Conservation (phyloP, 2,113 vertebrate species). For the Nothoprocta pentlandii region DNA sequence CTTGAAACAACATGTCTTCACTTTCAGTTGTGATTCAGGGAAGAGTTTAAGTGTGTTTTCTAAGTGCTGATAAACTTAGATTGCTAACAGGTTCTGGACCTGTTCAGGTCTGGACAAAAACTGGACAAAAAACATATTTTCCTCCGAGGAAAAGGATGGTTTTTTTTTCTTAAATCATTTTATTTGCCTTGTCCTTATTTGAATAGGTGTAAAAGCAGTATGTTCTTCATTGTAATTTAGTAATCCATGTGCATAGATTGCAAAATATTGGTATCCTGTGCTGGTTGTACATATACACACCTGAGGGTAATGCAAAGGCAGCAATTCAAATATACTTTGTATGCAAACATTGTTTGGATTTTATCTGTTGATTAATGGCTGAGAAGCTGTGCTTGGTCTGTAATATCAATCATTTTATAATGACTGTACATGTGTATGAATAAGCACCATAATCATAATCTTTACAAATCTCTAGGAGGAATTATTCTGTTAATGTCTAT, state of each 20-base stretch:
- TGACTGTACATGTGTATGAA: background rate
- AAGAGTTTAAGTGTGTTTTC: background rate
- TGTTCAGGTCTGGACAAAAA: too few species aligned
- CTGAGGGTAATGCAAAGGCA: conserved; percentile 83
- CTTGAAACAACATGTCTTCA: background rate
- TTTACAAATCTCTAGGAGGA: conserved; percentile 19
- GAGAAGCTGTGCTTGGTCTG: conserved; percentile 24
- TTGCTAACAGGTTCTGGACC: background rate
- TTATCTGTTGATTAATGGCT: conserved; percentile 50
- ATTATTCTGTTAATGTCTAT: background rate
- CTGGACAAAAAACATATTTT: background rate
- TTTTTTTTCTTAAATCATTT: background rate
- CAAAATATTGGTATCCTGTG: background rate
- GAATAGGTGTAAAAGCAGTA: background rate
- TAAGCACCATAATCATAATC: conserved; percentile 22
- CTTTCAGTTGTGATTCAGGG: background rate
- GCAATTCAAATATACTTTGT: conserved; percentile 33
- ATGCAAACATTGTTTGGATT: conserved; percentile 40
- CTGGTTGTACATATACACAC: background rate
- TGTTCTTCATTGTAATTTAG: background rate
- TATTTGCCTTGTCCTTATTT: background rate
- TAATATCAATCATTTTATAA: background rate
- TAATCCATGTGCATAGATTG: background rate
- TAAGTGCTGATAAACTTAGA: background rate
- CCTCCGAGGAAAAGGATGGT: background rate